Conservation (phyloP, 2,113 vertebrate species). For the Hipposideros armiger region DNA sequence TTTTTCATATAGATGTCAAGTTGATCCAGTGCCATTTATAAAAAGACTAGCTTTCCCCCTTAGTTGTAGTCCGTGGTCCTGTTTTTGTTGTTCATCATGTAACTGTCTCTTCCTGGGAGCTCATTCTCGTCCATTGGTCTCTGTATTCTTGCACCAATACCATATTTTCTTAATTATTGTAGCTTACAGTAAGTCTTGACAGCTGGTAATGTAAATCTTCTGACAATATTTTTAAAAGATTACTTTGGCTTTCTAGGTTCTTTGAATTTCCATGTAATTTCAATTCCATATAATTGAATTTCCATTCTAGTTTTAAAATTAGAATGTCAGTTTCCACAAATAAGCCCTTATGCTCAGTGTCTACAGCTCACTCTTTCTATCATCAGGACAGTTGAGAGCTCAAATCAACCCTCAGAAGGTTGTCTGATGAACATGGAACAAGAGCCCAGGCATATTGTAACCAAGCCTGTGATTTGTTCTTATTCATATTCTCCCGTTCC, state of each 20-base stretch:
- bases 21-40: neutral
- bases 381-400: neutral
- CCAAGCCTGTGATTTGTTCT: neutral
- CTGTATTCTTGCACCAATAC: slow-evolving; percentile 10
- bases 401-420: neutral
- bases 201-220: neutral
- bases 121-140: neutral
- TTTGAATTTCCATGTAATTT: slow-evolving; percentile 15
- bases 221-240: neutral
- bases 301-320: slow-evolving; percentile 45
- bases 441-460: slow-evolving; percentile 15
- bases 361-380: neutral
- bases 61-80: no score
- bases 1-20: neutral
- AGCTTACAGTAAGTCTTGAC: neutral
- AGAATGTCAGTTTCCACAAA: slow-evolving; percentile 29
- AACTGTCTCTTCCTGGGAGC: neutral
- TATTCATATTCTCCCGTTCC: neutral
- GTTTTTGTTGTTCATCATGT: neutral
- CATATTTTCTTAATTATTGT: neutral
- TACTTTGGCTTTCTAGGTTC: slow-evolving; percentile 31
- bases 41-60: neutral
- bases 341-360: neutral
- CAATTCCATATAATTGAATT: slow-evolving; percentile 20
- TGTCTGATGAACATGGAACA: neutral